Percentiles rank a stretch among this genome's conserved stretches.
Conservation (phyloP, 1,140 invertebrate species). For the Bacillus rossius region DNA sequence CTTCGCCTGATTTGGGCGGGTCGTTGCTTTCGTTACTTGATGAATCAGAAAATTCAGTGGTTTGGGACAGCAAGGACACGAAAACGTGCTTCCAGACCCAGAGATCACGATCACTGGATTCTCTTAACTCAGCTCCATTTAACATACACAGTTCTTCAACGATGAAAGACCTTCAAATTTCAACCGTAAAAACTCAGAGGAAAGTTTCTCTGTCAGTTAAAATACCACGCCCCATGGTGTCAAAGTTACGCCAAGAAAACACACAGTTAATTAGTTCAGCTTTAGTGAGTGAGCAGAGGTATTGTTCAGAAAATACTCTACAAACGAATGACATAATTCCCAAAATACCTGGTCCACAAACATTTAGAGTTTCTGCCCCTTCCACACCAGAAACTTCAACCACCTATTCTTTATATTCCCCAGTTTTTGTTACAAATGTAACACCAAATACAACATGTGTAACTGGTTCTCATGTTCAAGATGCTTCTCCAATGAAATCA, state of each 20-base stretch:
- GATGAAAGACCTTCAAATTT: background rate
- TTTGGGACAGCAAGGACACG: background rate
- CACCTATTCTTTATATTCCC: background rate
- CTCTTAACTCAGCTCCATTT: conserved; percentile 1
- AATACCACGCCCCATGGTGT: background rate
- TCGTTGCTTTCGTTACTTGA: conserved; percentile 17
- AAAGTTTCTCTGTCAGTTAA: background rate
- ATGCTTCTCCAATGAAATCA: background rate
- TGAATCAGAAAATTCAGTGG: conserved; percentile 1
- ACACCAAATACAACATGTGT: background rate
- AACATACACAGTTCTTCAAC: background rate
- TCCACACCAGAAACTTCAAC: background rate
- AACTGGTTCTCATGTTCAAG: background rate
- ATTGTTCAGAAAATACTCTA: background rate
- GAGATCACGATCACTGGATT: conserved; percentile 17
- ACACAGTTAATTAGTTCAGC: background rate
- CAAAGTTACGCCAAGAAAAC: background rate
- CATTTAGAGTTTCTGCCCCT: conserved; percentile 2
- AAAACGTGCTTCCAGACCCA: conserved; percentile 8
- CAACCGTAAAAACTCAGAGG: background rate
- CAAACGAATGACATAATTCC: background rate
- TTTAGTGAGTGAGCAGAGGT: background rate
- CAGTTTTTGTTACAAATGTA: background rate
- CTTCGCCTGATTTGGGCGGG: conserved; percentile 26
- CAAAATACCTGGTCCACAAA: background rate